Evolutionary conservation across 2,888 invertebrate genomes (phyloP).

Genomic region (Magallana nippona): DNA sequence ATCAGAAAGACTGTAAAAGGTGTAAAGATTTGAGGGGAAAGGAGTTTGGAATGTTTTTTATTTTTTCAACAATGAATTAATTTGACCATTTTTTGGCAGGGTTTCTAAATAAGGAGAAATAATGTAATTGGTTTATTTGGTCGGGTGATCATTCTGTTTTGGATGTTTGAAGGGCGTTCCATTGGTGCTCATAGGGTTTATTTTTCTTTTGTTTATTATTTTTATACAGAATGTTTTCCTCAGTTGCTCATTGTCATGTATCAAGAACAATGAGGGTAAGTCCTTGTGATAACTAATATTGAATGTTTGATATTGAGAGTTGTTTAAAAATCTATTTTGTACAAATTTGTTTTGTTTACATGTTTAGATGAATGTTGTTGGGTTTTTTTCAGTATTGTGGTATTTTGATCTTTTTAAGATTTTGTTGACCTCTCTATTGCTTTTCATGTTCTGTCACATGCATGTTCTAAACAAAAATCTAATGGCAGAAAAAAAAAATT

Average conservation of each 20-base stretch:
- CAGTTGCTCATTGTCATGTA: constrained; percentile 18
- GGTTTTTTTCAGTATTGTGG: not conserved
- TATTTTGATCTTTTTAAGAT: not conserved
- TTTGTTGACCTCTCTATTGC: not conserved
- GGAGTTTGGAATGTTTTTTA: too few species aligned
- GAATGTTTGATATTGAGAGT: constrained; percentile 11
- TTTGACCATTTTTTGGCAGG: too few species aligned
- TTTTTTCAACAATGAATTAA: too few species aligned
- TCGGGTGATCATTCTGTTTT: not conserved
- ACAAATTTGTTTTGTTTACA: constrained; percentile 28
- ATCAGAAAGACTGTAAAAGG: not conserved
- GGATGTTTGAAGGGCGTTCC: constrained; percentile 2
- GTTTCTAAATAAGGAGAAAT: too few species aligned
- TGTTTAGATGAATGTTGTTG: constrained; percentile 25
- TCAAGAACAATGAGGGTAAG: constrained; percentile 6
- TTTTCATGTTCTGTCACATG: not conserved
- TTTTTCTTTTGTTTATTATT: not conserved
- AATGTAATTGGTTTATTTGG: too few species aligned
- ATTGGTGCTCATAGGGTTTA: constrained; percentile 9
- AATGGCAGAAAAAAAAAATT: too few species aligned
- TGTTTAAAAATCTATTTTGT: constrained; percentile 21
- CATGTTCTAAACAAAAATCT: not conserved
- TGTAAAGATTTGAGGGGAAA: too few species aligned
- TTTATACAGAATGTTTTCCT: not conserved
- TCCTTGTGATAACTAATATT: constrained; percentile 11